Evolutionary conservation across 2,797 vertebrate species (phyloP), one percentile per base, ranked within the genome.

Genomic region (Enoplosus armatus): DNA sequence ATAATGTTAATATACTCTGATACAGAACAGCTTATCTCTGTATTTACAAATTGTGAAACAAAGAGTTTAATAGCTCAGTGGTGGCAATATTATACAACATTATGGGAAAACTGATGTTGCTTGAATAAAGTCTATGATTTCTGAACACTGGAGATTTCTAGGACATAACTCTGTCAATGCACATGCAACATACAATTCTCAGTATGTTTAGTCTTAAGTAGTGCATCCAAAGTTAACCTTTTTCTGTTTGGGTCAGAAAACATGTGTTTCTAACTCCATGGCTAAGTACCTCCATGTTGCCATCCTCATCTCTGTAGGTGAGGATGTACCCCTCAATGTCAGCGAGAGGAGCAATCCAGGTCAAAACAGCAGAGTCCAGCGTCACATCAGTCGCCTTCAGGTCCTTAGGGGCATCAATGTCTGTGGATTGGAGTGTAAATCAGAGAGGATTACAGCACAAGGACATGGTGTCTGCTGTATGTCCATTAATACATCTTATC

Each of bases 371-470:
- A 35, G 94, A 86, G 14, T 96, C 93, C 67, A 78, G 71, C 3
- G 90, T 93, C 14, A 97, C 90, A 31, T 95, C 93, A 35, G 91
- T 89, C 1, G 95, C 93, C 75, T 3, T 90, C 26, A 98, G 90
- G 80, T 97, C 95, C 76, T 82, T 94, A 6, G 97, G 97, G 60
- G 95, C 91, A 84, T 98, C 97, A 10, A 97, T 96, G 18, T 96
- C 97, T 98, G 90, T 29, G 31, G 61, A 41, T 51, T 43, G 33
- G 35, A 87, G 27, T 33, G 41, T n/a, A 85, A 69, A 71, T 68
- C 53, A 85, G 59, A 87, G 11, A 1, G 9, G 18, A 53, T 76
- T 68, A 85, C 12, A 56, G 41, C 31, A 69, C 50, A 78, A 53
- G 4, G 26, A 20, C 33, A 79, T 2, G 5, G 24, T 10, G 12